Percentiles rank a stretch among this genome's conserved stretches.
phyloP scores from a whole-genome alignment of 2,888 invertebrate genomes.

The Anorthoa munda region DNA sequence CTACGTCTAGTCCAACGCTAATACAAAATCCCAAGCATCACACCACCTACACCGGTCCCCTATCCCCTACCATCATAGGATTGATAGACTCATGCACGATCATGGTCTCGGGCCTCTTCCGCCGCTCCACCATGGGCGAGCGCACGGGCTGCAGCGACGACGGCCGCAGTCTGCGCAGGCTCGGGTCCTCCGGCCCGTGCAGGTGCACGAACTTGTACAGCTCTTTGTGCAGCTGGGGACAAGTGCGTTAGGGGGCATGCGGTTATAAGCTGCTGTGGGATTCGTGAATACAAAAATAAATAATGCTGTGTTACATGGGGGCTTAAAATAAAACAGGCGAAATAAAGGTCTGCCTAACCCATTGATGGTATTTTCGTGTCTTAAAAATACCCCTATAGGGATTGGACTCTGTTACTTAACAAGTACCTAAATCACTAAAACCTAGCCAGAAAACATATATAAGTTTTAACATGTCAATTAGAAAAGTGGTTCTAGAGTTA shows the following conservation, averaged over 20 bases:
- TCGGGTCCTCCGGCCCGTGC: constrained; percentile 48
- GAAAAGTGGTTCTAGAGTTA: constrained; percentile 20
- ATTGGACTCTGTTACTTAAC: too few relatives aligned
- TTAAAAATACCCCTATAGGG: too few relatives aligned
- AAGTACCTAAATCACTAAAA: too few relatives aligned
- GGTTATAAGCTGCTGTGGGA: constrained; percentile 35
- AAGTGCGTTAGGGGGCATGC: constrained; percentile 45
- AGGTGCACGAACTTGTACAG: constrained; percentile 79
- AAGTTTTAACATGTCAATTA: neutral
- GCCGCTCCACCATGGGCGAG: constrained; percentile 61
- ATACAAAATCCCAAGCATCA: constrained; percentile 18
- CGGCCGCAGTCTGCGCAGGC: constrained; percentile 69
- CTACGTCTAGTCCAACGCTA: neutral
- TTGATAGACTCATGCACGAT: constrained; percentile 77
- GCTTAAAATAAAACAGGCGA: neutral
- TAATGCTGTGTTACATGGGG: neutral
- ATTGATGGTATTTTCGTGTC: too few relatives aligned
- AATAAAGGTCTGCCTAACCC: too few relatives aligned
- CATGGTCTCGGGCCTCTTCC: constrained; percentile 78
- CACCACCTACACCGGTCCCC: constrained; percentile 32
- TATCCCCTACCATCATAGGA: constrained; percentile 76
- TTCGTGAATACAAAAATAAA: neutral
- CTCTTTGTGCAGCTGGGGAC: constrained; percentile 85
- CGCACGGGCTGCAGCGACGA: constrained; percentile 75
- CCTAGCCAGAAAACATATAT: neutral